Evolutionary conservation across 2,888 invertebrate genomes (phyloP), one percentile per base, ranked within the genome.

Genomic region (Sericinus montela): DNA sequence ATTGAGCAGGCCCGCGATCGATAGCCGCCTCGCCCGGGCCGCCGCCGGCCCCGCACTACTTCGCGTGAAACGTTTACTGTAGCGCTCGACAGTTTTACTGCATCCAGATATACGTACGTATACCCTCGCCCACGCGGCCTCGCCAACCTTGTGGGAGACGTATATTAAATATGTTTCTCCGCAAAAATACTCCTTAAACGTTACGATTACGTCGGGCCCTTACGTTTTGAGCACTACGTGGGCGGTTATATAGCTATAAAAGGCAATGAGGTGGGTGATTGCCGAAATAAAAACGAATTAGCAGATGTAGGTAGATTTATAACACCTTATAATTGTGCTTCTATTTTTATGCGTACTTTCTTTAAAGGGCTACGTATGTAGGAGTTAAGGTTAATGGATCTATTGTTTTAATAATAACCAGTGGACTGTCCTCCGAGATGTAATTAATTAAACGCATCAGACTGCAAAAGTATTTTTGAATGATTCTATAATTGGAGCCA

Each of bases 1-100:
- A 85, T 85, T 86, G 83, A 85, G 79, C 84, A 78, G 75, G 82
- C 83, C 82, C 63, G 60, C 73, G 74, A 83, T 87, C 85, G 86
- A 87, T 86, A 86, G 81, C 79, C 84, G 81, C 87, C 63, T 66
- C 59, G 62, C 67, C 60, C 60, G 62, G 57, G 46, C 54, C 55
- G 56, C 63, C 64, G 55, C 53, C 43, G 52, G 50, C 57, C 52
- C 51, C 51, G 62, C 32, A 32, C 55, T 55, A 19, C 19, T 5
- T 19, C 19, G 19, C 19, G 19, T 19, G 19, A 19, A 19, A 19
- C 19, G 19, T 19, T 19, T 19, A 3, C 19, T 19, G 19, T 19
- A 19, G 49, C 62, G 32, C 32, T 11, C 32, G 71, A 68, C 77
- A 69, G 25, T 25, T 25, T 25, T 25, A 25, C 25, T 4, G 25